Base-by-base conservation (phyloP, 2,888 invertebrate genomes). In the Hydrotaea cyrtoneurina region DNA sequence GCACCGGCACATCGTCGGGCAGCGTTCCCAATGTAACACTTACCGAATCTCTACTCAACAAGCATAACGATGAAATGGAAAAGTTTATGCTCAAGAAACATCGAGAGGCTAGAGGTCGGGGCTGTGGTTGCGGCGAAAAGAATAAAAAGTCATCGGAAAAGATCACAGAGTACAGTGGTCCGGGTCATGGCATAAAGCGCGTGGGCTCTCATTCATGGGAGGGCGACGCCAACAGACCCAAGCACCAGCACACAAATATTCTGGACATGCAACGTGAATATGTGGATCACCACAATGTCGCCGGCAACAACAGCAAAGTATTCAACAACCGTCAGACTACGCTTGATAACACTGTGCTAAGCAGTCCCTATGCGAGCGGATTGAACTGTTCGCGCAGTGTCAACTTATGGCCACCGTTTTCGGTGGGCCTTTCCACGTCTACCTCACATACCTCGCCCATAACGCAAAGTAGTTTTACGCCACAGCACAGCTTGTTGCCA, bases 41-140 rank as follows among this genome's bases (percentile, higher is more conserved):
- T 11, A 95, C 95, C 0, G 94, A 95, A 89, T 94, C 93, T 0
- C 88, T 95, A 59, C 90, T 95, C 5, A 93, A 92, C 88, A 96
- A 96, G 88, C 97, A 97, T 90, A 97, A 97, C 88, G 94, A 94
- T 85, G 95, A 96, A 82, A 97, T 97, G 97, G 96, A 97, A 90
- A 96, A 96, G 88, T 93, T 94, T 71, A 94, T 97, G 93, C 93
- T 95, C 0, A 96, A 96, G 89, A 94, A 94, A 81, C 96, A 96
- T 87, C 94, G 95, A 0, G 95, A 95, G 84, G 93, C 93, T 2
- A 93, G 96, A 11, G 93, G 93, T 0, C 93, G 92, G 15, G 66
- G 81, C 59, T 92, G 90, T n/a, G 66, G 81, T 59, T 92, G 90
- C n/a, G 92, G 93, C 2, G 92, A 93, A 13, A 92, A 92, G 82